phyloP scores from a whole-genome alignment of 35 echinoderm and acorn worm genomes.

The Heliocidaris erythrogramma region DNA sequence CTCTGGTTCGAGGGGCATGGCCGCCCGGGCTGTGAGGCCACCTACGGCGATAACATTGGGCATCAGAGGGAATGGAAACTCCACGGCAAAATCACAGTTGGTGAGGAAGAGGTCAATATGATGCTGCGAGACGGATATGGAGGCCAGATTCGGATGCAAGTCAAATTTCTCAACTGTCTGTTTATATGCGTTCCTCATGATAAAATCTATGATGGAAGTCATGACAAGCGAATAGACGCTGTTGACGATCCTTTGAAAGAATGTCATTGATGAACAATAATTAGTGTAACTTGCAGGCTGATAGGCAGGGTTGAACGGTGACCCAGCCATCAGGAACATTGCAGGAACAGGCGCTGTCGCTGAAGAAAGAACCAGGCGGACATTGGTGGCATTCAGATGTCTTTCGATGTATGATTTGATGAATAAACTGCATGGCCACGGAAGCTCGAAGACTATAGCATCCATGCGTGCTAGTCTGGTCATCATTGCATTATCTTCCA shows the following conservation, averaged over 20 bases:
- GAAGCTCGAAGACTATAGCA: conserved; percentile 8
- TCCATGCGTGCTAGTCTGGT: conserved; percentile 4
- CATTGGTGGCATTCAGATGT: not conserved
- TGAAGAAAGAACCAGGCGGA: conserved; percentile 4
- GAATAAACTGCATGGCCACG: conserved; percentile 2
- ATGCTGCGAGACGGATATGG: not conserved
- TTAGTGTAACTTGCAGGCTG: not conserved
- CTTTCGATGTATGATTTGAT: conserved; percentile 22
- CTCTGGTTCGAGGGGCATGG: conserved; percentile 53
- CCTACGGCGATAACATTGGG: conserved; percentile 68
- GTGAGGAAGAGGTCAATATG: conserved; percentile 16
- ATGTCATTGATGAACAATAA: not conserved
- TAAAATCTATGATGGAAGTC: not conserved
- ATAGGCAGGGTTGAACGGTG: conserved; percentile 15
- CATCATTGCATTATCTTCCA: not conserved
- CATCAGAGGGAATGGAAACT: conserved; percentile 65
- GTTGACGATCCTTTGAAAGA: not conserved
- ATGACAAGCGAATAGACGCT: not conserved
- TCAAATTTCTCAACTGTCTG: conserved; percentile 18
- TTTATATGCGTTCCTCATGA: not conserved
- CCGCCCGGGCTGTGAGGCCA: conserved; percentile 47
- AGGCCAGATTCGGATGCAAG: not conserved
- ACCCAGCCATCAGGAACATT: not conserved
- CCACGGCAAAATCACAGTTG: conserved; percentile 57
- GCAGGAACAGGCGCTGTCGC: not conserved